Evolutionary conservation across 2,888 invertebrate species (phyloP).

Genomic region (Idaea dimidiata): DNA sequence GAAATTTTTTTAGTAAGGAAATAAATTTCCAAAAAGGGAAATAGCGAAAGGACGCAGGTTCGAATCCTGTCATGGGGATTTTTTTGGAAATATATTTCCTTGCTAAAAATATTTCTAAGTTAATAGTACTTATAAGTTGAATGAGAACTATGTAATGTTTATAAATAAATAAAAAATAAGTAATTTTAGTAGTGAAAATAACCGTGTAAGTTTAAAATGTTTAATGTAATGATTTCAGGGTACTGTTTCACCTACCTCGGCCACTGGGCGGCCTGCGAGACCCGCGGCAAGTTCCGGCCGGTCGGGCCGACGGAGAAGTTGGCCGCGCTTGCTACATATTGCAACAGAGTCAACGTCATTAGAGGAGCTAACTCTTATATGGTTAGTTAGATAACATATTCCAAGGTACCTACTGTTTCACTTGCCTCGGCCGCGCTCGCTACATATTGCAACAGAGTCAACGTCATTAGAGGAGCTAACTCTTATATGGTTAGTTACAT

Average conservation of each 20-base stretch:
- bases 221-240: conserved; percentile 60
- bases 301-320: conserved; percentile 78
- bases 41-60: too few relatives aligned
- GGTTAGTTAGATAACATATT: conserved; percentile 62
- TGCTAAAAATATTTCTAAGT: too few relatives aligned
- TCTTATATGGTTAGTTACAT: conserved; percentile 78
- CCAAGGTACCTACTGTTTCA: conserved; percentile 10
- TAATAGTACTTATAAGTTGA: too few relatives aligned
- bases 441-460: conserved; percentile 78
- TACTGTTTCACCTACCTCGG: conserved; percentile 85
- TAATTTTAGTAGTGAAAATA: too few relatives aligned
- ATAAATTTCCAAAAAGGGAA: too few relatives aligned
- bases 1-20: too few relatives aligned
- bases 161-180: too few relatives aligned
- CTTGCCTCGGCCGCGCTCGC: conserved; percentile 51
- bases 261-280: conserved; percentile 79
- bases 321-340: conserved; percentile 63
- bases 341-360: conserved; percentile 83
- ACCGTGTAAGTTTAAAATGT: neutral
- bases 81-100: too few relatives aligned
- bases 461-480: conserved; percentile 81
- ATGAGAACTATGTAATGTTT: too few relatives aligned
- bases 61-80: too few relatives aligned
- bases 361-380: conserved; percentile 79
- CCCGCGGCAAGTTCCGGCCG: conserved; percentile 61